phyloP scores from a whole-genome alignment of 2,888 invertebrate genomes.

The Cryptocephalus moraei region DNA sequence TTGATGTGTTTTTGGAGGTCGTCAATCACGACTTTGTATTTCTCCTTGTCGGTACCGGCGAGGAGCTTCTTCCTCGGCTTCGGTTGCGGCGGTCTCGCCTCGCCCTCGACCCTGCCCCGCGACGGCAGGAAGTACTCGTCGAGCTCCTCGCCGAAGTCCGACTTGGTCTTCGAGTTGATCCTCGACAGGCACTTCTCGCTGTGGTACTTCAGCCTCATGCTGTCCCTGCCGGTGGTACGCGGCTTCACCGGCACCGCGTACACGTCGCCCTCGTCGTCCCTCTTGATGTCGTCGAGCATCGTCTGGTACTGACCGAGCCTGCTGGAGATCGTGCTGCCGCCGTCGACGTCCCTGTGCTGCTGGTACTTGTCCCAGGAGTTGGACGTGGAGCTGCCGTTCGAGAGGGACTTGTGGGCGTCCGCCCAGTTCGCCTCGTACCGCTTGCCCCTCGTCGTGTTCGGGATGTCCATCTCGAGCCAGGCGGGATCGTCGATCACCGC shows the following conservation, averaged over 20 bases:
- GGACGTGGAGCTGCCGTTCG: constrained; percentile 32
- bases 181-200: constrained; percentile 33
- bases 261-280: constrained; percentile 20
- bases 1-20: constrained; percentile 31
- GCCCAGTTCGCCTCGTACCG: constrained; percentile 81
- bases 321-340: constrained; percentile 39
- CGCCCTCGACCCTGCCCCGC: constrained; percentile 9
- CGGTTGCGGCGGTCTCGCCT: constrained; percentile 21
- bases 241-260: constrained; percentile 20
- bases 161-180: constrained; percentile 28
- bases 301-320: constrained; percentile 30
- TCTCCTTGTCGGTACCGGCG: constrained; percentile 12
- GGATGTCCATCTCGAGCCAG: constrained; percentile 56
- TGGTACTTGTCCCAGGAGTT: constrained; percentile 32
- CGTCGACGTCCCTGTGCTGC: constrained; percentile 19
- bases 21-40: constrained; percentile 23
- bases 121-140: constrained; percentile 27
- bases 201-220: constrained; percentile 32
- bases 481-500: constrained; percentile 54
- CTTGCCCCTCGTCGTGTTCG: constrained; percentile 56
- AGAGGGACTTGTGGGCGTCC: constrained; percentile 53
- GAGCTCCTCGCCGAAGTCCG: constrained; percentile 19
- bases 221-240: constrained; percentile 17
- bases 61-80: constrained; percentile 28
- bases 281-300: constrained; percentile 27